Conservation (phyloP, 2,113 vertebrate species). For the Cephalopterus ornatus region DNA sequence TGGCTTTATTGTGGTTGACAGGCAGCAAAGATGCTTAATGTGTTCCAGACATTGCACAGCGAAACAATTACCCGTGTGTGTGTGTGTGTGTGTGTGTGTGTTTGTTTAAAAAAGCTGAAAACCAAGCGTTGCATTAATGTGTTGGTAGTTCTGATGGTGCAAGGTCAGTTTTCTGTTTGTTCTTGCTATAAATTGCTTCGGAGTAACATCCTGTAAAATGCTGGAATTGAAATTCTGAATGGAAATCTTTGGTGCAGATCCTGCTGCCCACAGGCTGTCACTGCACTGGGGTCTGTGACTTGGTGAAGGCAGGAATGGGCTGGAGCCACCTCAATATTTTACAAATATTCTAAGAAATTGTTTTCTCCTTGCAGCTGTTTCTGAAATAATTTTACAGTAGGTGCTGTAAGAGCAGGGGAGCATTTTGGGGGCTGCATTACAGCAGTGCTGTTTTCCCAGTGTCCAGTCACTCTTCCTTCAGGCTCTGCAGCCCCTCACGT, state of each 20-base stretch:
- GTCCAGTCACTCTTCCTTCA: not conserved
- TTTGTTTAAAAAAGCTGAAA: not conserved
- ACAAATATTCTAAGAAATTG: not conserved
- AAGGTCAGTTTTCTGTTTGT: not conserved
- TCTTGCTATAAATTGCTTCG: not conserved
- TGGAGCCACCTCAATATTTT: not conserved
- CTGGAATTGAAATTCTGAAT: not conserved
- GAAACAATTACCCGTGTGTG: not conserved
- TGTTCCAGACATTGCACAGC: not conserved
- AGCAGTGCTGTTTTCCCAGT: not conserved
- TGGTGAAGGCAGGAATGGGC: not conserved
- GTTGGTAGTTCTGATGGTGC: not conserved
- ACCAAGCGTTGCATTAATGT: no score
- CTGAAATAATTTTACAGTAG: not conserved
- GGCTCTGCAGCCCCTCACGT: no score
- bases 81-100: not conserved
- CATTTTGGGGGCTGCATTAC: not conserved
- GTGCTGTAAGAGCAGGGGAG: not conserved
- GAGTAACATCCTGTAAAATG: not conserved
- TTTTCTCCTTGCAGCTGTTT: not conserved
- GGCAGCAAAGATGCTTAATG: not conserved
- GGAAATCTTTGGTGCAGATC: not conserved
- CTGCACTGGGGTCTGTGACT: not conserved
- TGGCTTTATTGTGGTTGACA: not conserved
- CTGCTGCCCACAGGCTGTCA: accelerated